Conservation (phyloP, 2,888 invertebrate species). For the Drosophila merina region DNA sequence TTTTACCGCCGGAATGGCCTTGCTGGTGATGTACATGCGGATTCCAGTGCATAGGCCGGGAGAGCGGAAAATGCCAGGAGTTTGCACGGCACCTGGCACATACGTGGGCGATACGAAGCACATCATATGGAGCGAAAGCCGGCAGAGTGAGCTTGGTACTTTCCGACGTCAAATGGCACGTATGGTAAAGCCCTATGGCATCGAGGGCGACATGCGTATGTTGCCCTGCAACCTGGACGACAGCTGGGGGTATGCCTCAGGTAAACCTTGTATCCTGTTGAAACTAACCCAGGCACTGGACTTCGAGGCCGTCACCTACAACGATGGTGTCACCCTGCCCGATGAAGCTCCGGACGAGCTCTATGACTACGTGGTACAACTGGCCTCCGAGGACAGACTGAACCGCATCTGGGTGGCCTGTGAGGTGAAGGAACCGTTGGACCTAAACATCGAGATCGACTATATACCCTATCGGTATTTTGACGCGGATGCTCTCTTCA, state of each 20-base stretch:
- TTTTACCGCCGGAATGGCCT: constrained; percentile 12
- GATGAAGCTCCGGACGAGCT: constrained; percentile 40
- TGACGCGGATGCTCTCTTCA: constrained; percentile 41
- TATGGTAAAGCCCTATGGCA: constrained; percentile 37
- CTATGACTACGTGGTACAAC: constrained; percentile 34
- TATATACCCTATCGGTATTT: constrained; percentile 55
- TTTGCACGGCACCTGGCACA: constrained; percentile 47
- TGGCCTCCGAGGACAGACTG: constrained; percentile 37
- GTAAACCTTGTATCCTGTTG: constrained; percentile 56
- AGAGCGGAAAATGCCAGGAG: constrained; percentile 38
- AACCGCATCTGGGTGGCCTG: constrained; percentile 63
- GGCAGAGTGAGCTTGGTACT: not conserved
- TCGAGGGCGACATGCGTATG: constrained; percentile 16
- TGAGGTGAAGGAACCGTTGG: not conserved
- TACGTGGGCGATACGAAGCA: constrained; percentile 17
- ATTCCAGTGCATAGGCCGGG: constrained; percentile 22
- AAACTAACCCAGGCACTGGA: constrained; percentile 58
- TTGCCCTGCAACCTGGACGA: constrained; percentile 53
- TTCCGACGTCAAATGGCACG: constrained; percentile 36
- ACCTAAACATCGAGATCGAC: not conserved
- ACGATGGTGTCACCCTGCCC: constrained; percentile 44
- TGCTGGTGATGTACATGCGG: constrained; percentile 12
- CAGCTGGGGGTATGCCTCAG: constrained; percentile 52
- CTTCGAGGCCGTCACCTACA: constrained; percentile 49
- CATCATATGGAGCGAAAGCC: constrained; percentile 13